Percentiles rank a stretch among this genome's conserved stretches.
These are phyloP conservation scores for Eremophila alpestris DNA, from an alignment of 2,797 vertebrate genomes.

Conservation along the genomic window DNA sequence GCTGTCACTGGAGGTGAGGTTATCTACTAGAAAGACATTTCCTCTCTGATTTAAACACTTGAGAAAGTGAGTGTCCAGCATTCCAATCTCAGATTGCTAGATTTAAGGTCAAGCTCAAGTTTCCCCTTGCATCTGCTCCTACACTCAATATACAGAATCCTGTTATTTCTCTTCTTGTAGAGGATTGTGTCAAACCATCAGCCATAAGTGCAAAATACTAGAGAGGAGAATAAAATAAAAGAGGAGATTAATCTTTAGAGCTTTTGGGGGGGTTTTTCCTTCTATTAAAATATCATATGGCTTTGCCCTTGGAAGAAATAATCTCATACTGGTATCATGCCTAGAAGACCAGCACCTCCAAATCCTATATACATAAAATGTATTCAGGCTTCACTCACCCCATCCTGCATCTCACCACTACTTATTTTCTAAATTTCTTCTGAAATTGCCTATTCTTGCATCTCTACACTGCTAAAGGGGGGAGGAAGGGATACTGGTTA, in stretches of 20 bases:
- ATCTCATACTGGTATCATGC: not conserved
- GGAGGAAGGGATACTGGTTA: not conserved
- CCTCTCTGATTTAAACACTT: not conserved
- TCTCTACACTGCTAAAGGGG: not conserved
- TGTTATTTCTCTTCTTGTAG: not conserved
- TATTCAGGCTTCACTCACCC: not conserved
- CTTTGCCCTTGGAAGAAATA: not conserved
- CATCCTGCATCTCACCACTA: not conserved
- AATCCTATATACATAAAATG: not conserved
- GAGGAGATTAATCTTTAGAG: not conserved
- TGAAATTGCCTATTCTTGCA: not conserved
- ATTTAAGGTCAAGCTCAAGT: not conserved
- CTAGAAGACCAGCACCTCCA: not conserved
- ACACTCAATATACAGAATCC: not conserved
- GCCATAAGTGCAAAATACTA: not conserved
- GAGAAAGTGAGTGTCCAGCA: not conserved
- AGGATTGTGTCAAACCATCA: accelerated
- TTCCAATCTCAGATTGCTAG: not conserved
- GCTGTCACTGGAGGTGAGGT: not conserved
- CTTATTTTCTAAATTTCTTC: not conserved
- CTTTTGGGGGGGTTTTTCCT: not conserved
- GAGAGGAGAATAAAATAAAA: not conserved
- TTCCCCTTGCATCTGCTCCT: not conserved
- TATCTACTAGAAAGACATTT: not conserved
- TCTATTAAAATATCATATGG: not conserved